A percentile compares a stretch with the other conserved stretches of the same genome.
These are phyloP conservation scores for Heterodera carotae DNA, from an alignment of 1,140 invertebrate species.

Conservation along the genomic window DNA sequence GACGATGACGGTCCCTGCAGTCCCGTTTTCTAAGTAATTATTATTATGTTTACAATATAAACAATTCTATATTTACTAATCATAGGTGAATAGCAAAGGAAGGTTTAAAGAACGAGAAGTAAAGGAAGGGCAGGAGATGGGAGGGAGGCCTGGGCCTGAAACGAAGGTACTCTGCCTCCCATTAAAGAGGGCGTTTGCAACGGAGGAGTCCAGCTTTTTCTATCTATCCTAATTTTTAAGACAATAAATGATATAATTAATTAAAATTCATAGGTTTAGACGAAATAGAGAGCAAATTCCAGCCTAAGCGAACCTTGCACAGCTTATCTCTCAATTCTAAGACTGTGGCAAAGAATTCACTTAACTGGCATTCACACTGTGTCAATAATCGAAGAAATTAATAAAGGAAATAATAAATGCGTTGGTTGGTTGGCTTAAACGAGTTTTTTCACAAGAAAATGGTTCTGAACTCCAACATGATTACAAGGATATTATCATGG, in stretches of 20 bases:
- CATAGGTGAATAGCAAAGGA: too few species aligned
- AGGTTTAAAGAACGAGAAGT: too few species aligned
- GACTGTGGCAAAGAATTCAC: conserved; percentile 53
- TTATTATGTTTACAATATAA: too few species aligned
- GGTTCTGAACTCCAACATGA: neutral
- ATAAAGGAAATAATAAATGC: conserved; percentile 4
- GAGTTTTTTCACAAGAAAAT: neutral
- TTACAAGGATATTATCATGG: neutral
- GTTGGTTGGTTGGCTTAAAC: conserved; percentile 1
- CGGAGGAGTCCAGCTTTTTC: neutral
- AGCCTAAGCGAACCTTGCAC: conserved; percentile 48
- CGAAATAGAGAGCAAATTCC: conserved; percentile 10
- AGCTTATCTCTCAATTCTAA: conserved; percentile 39
- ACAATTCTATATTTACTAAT: too few species aligned
- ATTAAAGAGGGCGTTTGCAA: neutral
- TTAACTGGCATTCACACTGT: conserved; percentile 33
- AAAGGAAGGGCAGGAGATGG: too few species aligned
- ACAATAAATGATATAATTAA: too few species aligned
- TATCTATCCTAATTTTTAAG: too few species aligned
- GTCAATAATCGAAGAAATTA: neutral
- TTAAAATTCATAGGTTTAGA: neutral
- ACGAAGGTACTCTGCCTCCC: too few species aligned
- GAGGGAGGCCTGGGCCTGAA: too few species aligned
- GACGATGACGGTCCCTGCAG: neutral
- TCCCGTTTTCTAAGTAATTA: neutral